These are phyloP conservation scores for Hystrix brachyura DNA, from an alignment of 2,113 vertebrate species.

Conservation along the genomic window DNA sequence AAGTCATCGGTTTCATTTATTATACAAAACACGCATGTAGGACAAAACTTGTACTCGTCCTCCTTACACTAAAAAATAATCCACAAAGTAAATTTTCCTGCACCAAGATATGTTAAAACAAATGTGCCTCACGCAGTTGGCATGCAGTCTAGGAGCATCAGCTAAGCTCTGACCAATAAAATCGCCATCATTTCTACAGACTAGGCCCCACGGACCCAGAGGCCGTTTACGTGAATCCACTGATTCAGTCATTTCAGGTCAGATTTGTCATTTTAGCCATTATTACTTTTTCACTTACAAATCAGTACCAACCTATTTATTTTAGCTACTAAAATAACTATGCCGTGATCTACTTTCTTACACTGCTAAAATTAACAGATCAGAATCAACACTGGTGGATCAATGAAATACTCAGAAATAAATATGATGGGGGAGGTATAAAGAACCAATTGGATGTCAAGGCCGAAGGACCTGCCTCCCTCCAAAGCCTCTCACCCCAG, in stretches of 20 bases:
- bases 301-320: conserved; percentile 34
- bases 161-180: background rate
- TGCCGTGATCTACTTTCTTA: conserved; percentile 8
- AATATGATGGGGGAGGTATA: background rate
- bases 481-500: accelerated
- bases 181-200: conserved; percentile 11
- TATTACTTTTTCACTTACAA: conserved; percentile 1
- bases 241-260: background rate
- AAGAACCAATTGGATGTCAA: background rate
- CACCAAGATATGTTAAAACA: background rate
- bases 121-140: background rate
- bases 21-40: background rate
- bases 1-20: background rate
- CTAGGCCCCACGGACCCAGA: background rate
- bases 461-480: background rate
- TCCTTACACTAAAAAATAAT: background rate
- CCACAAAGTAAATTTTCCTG: background rate
- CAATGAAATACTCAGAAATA: conserved; percentile 44
- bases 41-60: background rate
- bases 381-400: conserved; percentile 9
- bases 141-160: background rate
- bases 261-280: conserved; percentile 45
- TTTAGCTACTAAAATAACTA: conserved; percentile 23
- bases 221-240: background rate
- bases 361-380: conserved; percentile 42